These are phyloP conservation scores for Rhizoglyphus robini DNA, from an alignment of 1,140 invertebrate species.

Conservation along the genomic window DNA sequence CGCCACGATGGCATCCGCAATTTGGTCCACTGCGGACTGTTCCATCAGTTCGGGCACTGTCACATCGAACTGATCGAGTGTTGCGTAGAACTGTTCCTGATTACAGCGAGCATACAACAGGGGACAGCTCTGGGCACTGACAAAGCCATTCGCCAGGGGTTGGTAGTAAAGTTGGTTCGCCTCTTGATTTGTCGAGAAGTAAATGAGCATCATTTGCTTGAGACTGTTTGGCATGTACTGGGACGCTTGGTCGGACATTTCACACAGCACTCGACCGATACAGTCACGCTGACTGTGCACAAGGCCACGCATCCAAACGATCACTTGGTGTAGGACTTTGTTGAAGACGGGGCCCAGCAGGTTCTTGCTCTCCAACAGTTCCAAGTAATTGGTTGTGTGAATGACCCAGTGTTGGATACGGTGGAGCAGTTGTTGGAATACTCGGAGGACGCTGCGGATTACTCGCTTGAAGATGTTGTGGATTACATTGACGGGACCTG, in stretches of 20 bases:
- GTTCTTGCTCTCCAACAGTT: not conserved
- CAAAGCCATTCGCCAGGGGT: not conserved
- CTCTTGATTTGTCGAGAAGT: not conserved
- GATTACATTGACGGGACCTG: no score
- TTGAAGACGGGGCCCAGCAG: not conserved
- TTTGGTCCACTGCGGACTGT: no score
- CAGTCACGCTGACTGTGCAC: not conserved
- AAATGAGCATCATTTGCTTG: not conserved
- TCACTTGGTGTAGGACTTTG: not conserved
- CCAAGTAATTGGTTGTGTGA: not conserved
- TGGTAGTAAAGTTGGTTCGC: not conserved
- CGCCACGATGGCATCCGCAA: no score
- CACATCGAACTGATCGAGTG: not conserved
- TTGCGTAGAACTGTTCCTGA: not conserved
- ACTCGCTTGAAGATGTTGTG: slow-evolving; percentile 38
- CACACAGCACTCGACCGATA: not conserved
- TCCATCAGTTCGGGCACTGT: not conserved
- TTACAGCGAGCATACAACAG: not conserved
- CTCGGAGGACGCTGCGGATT: not conserved
- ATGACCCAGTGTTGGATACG: not conserved
- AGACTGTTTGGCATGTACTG: not conserved
- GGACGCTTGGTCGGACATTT: not conserved
- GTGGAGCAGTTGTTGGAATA: not conserved
- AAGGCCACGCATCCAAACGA: not conserved
- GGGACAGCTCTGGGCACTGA: not conserved